phyloP scores from a whole-genome alignment of 2,113 vertebrate species.

The Leptodactylus fuscus region DNA sequence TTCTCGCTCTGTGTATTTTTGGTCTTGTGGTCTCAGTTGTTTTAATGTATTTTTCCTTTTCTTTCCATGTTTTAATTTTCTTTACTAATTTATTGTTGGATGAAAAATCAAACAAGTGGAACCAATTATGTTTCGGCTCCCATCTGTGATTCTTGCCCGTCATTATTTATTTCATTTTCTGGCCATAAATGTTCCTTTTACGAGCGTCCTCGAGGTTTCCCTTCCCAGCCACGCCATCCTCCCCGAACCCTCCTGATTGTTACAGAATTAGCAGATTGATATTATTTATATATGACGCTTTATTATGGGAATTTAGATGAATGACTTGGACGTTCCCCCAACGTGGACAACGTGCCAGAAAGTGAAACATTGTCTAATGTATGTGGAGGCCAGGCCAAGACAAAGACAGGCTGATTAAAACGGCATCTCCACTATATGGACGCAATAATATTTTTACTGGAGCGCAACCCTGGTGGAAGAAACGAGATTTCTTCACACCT shows the following conservation, averaged over 20 bases:
- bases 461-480: not conserved
- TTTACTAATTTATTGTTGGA: constrained; percentile 19
- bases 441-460: constrained; percentile 52
- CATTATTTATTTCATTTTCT: constrained; percentile 24
- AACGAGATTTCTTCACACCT: constrained; percentile 46
- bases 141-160: not conserved
- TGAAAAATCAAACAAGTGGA: constrained; percentile 5
- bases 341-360: constrained; percentile 35
- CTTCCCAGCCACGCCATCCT: not conserved
- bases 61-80: not conserved
- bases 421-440: constrained; percentile 26
- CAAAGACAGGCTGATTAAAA: constrained; percentile 55
- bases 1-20: not conserved
- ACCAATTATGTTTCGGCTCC: not conserved
- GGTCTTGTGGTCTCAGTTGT: not conserved
- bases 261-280: constrained; percentile 51
- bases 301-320: constrained; percentile 54
- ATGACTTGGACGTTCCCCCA: constrained; percentile 29
- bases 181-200: constrained; percentile 17
- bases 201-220: not conserved
- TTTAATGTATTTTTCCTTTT: not conserved
- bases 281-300: constrained; percentile 50
- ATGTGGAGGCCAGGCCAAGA: constrained; percentile 42
- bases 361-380: constrained; percentile 39
- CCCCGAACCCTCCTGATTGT: constrained; percentile 12